Evolutionary conservation across 2,113 vertebrate genomes (phyloP).

Genomic region (Cebus imitator): DNA sequence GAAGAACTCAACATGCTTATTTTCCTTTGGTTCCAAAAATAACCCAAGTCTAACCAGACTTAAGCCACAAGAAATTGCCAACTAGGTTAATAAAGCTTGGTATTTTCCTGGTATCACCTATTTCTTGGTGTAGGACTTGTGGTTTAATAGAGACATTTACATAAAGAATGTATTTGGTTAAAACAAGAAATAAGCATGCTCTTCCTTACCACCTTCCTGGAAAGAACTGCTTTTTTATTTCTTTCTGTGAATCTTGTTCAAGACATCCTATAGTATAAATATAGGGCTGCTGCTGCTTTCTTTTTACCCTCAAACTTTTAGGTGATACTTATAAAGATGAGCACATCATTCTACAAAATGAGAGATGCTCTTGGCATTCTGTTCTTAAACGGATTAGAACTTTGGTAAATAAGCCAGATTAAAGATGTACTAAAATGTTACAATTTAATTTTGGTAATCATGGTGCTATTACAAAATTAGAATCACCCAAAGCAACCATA

Average conservation of each 20-base stretch:
- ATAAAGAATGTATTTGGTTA: constrained; percentile 56
- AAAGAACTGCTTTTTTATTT: not conserved
- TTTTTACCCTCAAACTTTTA: constrained; percentile 26
- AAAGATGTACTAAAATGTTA: constrained; percentile 32
- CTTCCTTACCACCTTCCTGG: constrained; percentile 9
- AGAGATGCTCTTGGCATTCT: constrained; percentile 42
- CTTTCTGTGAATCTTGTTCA: constrained; percentile 11
- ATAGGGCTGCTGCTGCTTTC: not conserved
- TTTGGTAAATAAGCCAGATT: constrained; percentile 58
- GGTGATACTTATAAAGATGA: not conserved
- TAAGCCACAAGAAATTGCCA: constrained; percentile 12
- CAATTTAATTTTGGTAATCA: constrained; percentile 45
- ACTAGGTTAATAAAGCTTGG: not conserved
- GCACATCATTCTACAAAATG: constrained; percentile 14
- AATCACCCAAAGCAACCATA: constrained; percentile 49
- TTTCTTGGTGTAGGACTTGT: constrained; percentile 36
- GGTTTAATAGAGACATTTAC: constrained; percentile 44
- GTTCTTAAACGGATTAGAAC: constrained; percentile 40
- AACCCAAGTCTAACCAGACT: constrained; percentile 28
- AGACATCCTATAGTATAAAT: constrained; percentile 8
- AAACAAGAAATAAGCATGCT: constrained; percentile 52
- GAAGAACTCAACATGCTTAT: not conserved
- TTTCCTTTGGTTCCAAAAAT: constrained; percentile 70
- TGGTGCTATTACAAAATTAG: constrained; percentile 34
- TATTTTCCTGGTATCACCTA: constrained; percentile 12